Base-by-base conservation (phyloP, 23 tunicate species). In the Phallusia fumigata region DNA sequence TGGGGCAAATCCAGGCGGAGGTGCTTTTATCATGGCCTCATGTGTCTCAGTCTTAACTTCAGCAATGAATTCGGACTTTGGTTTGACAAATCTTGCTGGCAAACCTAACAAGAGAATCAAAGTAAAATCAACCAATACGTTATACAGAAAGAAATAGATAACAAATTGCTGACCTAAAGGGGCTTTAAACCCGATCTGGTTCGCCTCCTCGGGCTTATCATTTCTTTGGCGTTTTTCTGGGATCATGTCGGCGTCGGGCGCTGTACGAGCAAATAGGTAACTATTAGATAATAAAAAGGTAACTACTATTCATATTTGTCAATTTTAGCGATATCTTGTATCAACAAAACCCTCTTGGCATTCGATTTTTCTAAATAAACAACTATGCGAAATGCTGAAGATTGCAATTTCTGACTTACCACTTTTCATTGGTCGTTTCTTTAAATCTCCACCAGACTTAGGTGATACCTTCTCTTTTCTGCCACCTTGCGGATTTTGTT, bases 161-260 rank as follows among this genome's bases (percentile, higher is more conserved):
- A 12, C 12, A 21, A n/a, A 12, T 26, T 69, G 34, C 45, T 33
- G 34, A 52, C 83, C 83, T 28, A 73, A 32, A 22, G 93, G 93
- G 12, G 84, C 85, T 74, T 89, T 89, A 35, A 89, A 89, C 3
- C 82, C 81, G 16, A 10, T 40, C 5, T 84, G 85, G 65, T 74
- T 75, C 3, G 10, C 28, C 5, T 11, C 16, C 3, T 74, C 31
- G 16, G 3, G 5, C 19, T 74, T 74, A 30, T 74, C 77, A 33
- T 74, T 74, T 74, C 77, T 13, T 74, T 74, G 77, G 22, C 77
- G 40, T 31, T 74, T 35, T 30, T 30, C 77, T 1, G 77, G 45
- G 19, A 74, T 32, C 11, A 30, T 2, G 28, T 58, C 69, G 3
- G 16, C 28, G 26, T 22, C 26, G 13, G 69, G 16, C 69, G 11